Evolutionary conservation across 2,888 invertebrate species (phyloP), one percentile per base, ranked within the genome.

Genomic region (Pyrrhosoma nymphula): DNA sequence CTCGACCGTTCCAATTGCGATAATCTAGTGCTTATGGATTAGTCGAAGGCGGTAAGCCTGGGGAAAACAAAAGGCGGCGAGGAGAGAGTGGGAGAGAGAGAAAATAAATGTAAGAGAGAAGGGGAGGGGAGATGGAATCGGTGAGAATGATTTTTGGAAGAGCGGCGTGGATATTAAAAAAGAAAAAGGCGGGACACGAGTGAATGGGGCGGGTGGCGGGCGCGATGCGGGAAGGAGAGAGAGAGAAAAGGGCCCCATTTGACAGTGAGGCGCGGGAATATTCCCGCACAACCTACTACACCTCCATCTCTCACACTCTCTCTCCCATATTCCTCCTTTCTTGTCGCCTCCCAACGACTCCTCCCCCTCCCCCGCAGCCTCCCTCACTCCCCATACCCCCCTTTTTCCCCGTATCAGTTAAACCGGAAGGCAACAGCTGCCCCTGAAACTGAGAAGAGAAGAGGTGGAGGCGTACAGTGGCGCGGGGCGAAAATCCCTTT

Each of bases 371-470:
- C 69, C 23, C 18, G 23, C 23, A 12, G 20, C 23, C 69, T 8
- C n/a, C 6, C n/a, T 8, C 69, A 69, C 69, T 3, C 2, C 47
- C 2, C 8, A 4, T 26, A n/a, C 26, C 8, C n/a, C 82, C 16
- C 82, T 82, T 82, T 82, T 82, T 35, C 35, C 18, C 82, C 30
- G 82, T 82, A 82, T 82, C 30, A 82, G 82, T 82, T 82, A 63
- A 69, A 69, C 91, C 63, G 91, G 39, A 91, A 91, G 91, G 60
- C 20, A 39, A 39, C 91, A 91, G 91, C 91, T 91, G 91, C 56
- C 39, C 39, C 39, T 26, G 63, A 63, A 63, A 63, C 63, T 26
- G 30, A 63, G 91, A 39, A 39, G n/a, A 39, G 63, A 2, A 55
- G 26, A n/a, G 18, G 88, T 2, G 30, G 47, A 6, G 90, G 26